phyloP scores from a whole-genome alignment of 37 sponge, comb jelly and placozoan species.

The Spongia lamella region DNA sequence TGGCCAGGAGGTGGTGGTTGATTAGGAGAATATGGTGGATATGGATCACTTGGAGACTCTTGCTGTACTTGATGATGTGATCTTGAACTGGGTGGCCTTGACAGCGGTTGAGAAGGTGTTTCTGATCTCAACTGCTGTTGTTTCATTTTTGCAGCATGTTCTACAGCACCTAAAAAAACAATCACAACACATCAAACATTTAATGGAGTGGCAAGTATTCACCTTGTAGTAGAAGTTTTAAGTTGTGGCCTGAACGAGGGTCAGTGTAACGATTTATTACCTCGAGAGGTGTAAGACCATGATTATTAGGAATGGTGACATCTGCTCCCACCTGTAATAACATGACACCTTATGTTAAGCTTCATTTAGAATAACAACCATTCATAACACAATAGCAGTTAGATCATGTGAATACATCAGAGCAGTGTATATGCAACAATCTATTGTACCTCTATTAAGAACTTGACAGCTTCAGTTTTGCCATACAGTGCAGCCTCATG shows the following conservation, averaged over 20 bases:
- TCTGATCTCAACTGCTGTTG: slow-evolving; percentile 32
- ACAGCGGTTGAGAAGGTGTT: neutral
- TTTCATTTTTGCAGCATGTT: slow-evolving; percentile 25
- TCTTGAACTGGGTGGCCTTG: slow-evolving; percentile 7
- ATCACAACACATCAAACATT: neutral
- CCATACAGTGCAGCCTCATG: slow-evolving; percentile 91
- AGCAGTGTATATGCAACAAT: no score
- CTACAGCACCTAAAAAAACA: slow-evolving; percentile 36
- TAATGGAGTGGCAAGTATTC: neutral
- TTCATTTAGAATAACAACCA: neutral
- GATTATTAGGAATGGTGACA: slow-evolving; percentile 35
- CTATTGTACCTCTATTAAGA: slow-evolving; percentile 76
- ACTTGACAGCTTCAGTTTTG: slow-evolving; percentile 73
- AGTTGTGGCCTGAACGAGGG: slow-evolving; percentile 61
- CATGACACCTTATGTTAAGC: no score
- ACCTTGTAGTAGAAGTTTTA: slow-evolving; percentile 81
- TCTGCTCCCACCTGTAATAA: slow-evolving; percentile 67
- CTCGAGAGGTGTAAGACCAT: slow-evolving; percentile 71
- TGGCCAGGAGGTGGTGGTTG: neutral
- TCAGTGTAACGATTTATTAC: slow-evolving; percentile 80
- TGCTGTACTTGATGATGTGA: neutral
- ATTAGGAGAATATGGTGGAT: neutral
- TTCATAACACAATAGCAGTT: neutral
- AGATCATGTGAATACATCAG: no score
- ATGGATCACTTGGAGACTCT: neutral